Evolutionary conservation across 2,113 vertebrate species (phyloP).

Genomic region (Paradoxurus hermaphroditus): DNA sequence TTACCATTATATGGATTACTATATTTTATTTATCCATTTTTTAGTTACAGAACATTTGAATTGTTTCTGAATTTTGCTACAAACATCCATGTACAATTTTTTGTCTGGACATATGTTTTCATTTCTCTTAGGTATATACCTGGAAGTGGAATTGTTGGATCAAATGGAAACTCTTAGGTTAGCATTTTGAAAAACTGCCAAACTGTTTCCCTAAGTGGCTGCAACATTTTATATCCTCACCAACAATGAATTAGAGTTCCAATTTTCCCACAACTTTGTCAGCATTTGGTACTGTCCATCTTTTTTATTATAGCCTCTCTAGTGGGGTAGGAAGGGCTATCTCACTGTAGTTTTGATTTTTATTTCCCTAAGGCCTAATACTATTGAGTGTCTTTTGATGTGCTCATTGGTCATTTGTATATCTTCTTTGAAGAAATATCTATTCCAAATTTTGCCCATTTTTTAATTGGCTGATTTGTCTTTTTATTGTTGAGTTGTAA

Average conservation of each 20-base stretch:
- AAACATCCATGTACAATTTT: background rate
- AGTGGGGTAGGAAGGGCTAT: background rate
- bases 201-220: background rate
- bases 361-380: background rate
- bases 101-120: background rate
- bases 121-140: conserved; percentile 2
- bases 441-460: background rate
- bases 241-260: background rate
- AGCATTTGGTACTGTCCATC: background rate
- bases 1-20: background rate
- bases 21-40: background rate
- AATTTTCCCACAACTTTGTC: background rate
- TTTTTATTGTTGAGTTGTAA: background rate
- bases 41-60: background rate
- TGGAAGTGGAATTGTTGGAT: background rate
- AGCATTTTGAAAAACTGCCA: background rate
- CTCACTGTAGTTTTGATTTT: background rate
- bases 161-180: background rate
- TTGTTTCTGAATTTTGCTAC: background rate
- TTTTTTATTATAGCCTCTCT: background rate
- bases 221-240: background rate
- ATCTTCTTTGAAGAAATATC: background rate
- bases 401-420: background rate
- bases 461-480: background rate
- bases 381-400: background rate